These are phyloP conservation scores for Laupala kohalensis DNA, from an alignment of 1,140 invertebrate species.

Conservation along the genomic window DNA sequence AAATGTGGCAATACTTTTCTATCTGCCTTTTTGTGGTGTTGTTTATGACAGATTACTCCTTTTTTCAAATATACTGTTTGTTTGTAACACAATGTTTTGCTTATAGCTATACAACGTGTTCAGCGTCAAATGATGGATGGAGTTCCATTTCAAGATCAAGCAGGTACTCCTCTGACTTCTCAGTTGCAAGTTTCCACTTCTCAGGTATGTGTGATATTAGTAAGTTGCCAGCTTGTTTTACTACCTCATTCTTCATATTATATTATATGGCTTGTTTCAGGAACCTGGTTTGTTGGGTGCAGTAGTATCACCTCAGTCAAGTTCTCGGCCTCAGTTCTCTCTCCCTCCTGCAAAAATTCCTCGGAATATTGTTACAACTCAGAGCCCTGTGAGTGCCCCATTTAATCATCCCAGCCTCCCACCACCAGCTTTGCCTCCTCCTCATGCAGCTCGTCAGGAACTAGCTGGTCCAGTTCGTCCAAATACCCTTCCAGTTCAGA, in stretches of 20 bases:
- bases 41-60: not conserved
- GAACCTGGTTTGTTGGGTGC: conserved; percentile 29
- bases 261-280: conserved; percentile 17
- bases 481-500: not conserved
- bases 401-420: conserved; percentile 26
- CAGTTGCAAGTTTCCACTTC: conserved; percentile 40
- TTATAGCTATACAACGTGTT: conserved; percentile 37
- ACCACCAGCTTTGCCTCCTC: conserved; percentile 23
- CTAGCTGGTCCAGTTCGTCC: conserved; percentile 13
- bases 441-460: conserved; percentile 19
- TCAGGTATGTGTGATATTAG: conserved; percentile 32
- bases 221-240: not conserved
- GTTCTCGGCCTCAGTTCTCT: conserved; percentile 30
- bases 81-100: not conserved
- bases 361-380: conserved; percentile 28
- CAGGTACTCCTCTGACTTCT: conserved; percentile 28
- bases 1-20: not conserved
- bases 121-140: conserved; percentile 38
- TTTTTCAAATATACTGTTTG: not conserved
- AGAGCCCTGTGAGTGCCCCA: conserved; percentile 24
- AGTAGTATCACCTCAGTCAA: conserved; percentile 33
- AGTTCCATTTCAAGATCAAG: conserved; percentile 27
- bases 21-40: not conserved
- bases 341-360: conserved; percentile 32
- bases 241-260: not conserved